phyloP scores from a whole-genome alignment of 1,140 invertebrate species.

The Bombus turneri region DNA sequence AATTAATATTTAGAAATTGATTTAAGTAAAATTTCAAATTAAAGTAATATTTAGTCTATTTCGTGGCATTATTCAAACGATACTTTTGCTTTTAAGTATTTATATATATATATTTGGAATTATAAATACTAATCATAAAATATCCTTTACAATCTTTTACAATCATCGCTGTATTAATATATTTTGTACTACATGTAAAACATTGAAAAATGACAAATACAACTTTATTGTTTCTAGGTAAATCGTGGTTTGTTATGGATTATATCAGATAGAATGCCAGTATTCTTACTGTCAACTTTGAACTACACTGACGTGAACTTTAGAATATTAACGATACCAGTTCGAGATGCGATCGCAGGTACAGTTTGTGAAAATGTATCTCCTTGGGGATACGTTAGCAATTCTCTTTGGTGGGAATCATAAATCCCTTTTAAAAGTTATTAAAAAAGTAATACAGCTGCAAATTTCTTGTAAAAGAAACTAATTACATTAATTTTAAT shows the following conservation, averaged over 20 bases:
- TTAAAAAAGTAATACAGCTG: background rate
- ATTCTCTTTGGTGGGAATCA: conserved; percentile 70
- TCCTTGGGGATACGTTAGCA: conserved; percentile 69
- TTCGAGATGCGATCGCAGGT: conserved; percentile 85
- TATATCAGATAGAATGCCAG: conserved; percentile 91
- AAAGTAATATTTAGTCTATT: too few species aligned
- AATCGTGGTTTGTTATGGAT: conserved; percentile 85
- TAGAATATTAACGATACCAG: conserved; percentile 87
- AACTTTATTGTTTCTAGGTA: conserved; percentile 59
- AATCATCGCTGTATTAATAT: too few species aligned
- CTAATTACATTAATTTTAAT: background rate
- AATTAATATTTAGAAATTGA: too few species aligned
- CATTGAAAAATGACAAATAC: background rate
- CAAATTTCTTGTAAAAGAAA: background rate
- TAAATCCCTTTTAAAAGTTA: background rate
- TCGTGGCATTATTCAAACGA: too few species aligned
- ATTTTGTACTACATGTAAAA: too few species aligned
- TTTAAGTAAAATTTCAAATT: too few species aligned
- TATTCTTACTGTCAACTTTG: conserved; percentile 87
- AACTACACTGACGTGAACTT: conserved; percentile 91
- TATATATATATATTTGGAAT: too few species aligned
- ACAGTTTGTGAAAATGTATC: conserved; percentile 86
- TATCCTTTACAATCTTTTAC: too few species aligned
- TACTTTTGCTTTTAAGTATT: too few species aligned
- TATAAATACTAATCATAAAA: too few species aligned